Evolutionary conservation across 2,888 invertebrate species (phyloP).

Genomic region (Ophion slaviceki): DNA sequence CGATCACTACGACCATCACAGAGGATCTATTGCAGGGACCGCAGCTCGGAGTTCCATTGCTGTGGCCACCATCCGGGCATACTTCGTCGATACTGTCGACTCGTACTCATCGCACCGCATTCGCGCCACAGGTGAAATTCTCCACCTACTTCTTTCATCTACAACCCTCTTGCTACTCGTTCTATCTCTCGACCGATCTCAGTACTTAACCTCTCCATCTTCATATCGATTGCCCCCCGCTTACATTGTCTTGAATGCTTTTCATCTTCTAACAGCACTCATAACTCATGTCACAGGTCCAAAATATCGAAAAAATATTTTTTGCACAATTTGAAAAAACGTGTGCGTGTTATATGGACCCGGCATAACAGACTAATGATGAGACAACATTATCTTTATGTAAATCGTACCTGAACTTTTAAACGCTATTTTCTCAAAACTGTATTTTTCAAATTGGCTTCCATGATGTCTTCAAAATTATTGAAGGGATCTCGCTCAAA

Average conservation of each 20-base stretch:
- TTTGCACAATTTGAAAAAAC: no score
- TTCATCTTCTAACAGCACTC: not conserved
- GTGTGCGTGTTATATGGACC: no score
- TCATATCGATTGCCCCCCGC: not conserved
- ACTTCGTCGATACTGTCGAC: conserved; percentile 41
- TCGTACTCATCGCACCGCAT: conserved; percentile 20
- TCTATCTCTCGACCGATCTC: conserved; percentile 11
- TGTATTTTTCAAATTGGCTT: no score
- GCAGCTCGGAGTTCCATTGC: conserved; percentile 46
- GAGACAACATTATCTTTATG: no score
- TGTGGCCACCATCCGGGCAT: conserved; percentile 35
- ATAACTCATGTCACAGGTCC: no score
- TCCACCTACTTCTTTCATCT: conserved; percentile 37
- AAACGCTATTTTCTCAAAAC: no score
- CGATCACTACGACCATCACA: conserved; percentile 19
- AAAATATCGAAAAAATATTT: no score
- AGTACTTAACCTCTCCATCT: conserved; percentile 1
- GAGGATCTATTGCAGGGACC: conserved; percentile 26
- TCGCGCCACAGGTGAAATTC: conserved; percentile 61
- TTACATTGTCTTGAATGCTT: not conserved
- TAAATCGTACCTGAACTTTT: no score
- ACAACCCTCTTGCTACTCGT: not conserved
- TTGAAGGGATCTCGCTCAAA: no score
- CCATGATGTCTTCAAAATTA: no score
- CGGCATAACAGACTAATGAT: no score